These are phyloP conservation scores for Ochropacha duplaris DNA, from an alignment of 2,888 invertebrate species.

Conservation along the genomic window DNA sequence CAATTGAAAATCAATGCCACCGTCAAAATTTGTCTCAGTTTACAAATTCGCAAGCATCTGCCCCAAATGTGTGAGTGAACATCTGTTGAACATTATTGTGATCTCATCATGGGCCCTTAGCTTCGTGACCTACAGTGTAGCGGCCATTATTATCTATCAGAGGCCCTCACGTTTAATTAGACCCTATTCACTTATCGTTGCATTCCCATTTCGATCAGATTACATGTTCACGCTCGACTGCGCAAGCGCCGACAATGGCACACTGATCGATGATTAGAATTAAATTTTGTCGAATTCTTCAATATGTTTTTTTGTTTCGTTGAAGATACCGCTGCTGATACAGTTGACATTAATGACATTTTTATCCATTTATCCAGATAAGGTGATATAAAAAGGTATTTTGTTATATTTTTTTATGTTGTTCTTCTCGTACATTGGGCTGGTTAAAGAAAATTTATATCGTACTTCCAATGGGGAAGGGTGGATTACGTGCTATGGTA, in stretches of 20 bases:
- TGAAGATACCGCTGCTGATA: neutral
- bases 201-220: constrained; percentile 67
- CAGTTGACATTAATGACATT: neutral
- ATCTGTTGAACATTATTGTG: constrained; percentile 60
- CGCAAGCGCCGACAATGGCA: constrained; percentile 53
- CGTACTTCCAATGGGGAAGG: constrained; percentile 40
- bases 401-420: too few species aligned
- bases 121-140: constrained; percentile 55
- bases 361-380: neutral
- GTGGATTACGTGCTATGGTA: constrained; percentile 42
- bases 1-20: constrained; percentile 43
- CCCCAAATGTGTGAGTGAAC: constrained; percentile 60
- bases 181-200: constrained; percentile 72
- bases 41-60: constrained; percentile 65
- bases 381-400: neutral
- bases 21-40: constrained; percentile 48
- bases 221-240: constrained; percentile 61
- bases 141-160: constrained; percentile 57
- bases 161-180: constrained; percentile 71
- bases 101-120: constrained; percentile 46
- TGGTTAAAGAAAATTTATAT: constrained; percentile 21
- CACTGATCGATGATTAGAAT: constrained; percentile 57
- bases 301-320: neutral
- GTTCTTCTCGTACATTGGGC: too few species aligned
- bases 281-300: constrained; percentile 32